Evolutionary conservation across 2,113 vertebrate genomes (phyloP).

Genomic region (Ammospiza nelsoni): DNA sequence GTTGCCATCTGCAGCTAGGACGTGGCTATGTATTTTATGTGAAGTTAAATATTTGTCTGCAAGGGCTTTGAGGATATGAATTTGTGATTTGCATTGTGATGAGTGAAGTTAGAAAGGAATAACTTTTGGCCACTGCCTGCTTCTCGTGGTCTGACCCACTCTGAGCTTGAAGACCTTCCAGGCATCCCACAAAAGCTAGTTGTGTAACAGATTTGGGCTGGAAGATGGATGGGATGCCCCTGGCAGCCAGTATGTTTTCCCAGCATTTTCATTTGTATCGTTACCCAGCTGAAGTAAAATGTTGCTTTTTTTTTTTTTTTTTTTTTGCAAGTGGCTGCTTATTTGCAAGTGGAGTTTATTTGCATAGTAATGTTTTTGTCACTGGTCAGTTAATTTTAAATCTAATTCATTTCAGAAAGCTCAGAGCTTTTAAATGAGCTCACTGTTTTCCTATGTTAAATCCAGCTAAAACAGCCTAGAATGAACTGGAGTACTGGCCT

Average conservation of each 20-base stretch:
- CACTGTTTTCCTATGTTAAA: not conserved
- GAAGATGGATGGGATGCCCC: not conserved
- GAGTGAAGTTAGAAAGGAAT: not conserved
- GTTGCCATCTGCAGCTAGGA: not conserved
- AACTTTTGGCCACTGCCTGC: not conserved
- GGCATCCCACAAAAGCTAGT: not conserved
- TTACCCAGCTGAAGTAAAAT: not conserved
- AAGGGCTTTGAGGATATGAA: not conserved
- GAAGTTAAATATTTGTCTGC: not conserved
- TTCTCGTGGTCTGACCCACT: not conserved
- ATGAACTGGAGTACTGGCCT: conserved; percentile 29
- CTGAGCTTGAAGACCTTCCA: not conserved
- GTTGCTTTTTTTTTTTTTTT: not conserved
- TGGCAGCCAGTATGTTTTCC: not conserved
- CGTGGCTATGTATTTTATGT: not conserved
- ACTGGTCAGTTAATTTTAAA: conserved; percentile 1
- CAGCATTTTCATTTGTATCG: not conserved
- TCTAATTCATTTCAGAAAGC: not conserved
- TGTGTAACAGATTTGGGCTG: not conserved
- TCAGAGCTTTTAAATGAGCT: not conserved
- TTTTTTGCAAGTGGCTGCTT: not conserved
- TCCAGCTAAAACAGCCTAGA: not conserved
- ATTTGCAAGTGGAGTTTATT: not conserved
- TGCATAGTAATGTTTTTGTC: not conserved
- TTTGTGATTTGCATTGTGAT: not conserved